Evolutionary conservation across 2,113 vertebrate species (phyloP), one percentile per base, ranked within the genome.

Genomic region (Nycticebus coucang): DNA sequence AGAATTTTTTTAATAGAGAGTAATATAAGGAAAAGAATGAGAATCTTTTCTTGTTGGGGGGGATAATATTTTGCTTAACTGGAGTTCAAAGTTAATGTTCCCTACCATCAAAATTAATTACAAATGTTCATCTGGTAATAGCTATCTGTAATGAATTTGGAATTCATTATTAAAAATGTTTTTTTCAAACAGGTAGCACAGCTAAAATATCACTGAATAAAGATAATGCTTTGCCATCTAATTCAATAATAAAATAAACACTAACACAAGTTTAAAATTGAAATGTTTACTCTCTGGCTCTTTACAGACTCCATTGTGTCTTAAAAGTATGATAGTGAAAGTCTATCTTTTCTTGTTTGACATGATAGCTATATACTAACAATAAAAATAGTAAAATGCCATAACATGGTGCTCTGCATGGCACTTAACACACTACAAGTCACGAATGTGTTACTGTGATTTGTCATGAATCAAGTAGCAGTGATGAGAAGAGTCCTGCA

Each of bases 321-420:
- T 64, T 90, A 85, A 57, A 74, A 96, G 26, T 69, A 4, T 91
- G 7, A 86, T 37, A 82, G 57, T 85, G 62, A 57, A 92, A 84
- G 26, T 59, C 41, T 2, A 95, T 92, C 79, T 86, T 91, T 89
- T 90, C 60, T 95, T 80, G 28, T 69, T 90, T 64, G 59, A 53
- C 15, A 78, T 83, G 55, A 89, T 30, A 14, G 30, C 21, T 26
- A 84, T 72, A 92, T 37, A 93, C 28, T n/a, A 18, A 62, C 80
- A 95, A 68, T n/a, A 83, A 75, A 87, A 75, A 45, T 3, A 86
- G 18, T 55, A 87, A 71, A 92, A 41, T 78, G 28, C 66, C 68
- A 45, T 2, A 8, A 14, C 28, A 69, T 2, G 26, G 28, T 87
- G 71, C 53, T 50, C 53, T 4, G 21, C 60, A 55, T 84, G 22